phyloP scores from a whole-genome alignment of 2,797 vertebrate genomes.

The Furcifer pardalis region DNA sequence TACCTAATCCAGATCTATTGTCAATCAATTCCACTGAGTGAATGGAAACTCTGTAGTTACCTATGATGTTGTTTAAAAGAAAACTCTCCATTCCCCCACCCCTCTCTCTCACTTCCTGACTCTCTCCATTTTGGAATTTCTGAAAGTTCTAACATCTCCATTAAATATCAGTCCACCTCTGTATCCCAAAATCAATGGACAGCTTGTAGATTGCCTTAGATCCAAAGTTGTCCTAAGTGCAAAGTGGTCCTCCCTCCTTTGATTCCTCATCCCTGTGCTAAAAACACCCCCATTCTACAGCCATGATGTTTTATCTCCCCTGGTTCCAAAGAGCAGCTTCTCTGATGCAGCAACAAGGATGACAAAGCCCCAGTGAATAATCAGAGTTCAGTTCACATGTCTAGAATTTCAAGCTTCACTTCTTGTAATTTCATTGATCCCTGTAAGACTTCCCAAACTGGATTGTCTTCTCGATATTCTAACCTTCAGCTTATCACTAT shows the following conservation, averaged over 20 bases:
- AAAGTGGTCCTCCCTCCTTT: neutral
- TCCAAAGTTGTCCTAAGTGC: neutral
- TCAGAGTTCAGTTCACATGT: no score
- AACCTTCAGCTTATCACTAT: neutral
- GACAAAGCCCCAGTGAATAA: neutral
- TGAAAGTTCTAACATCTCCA: neutral
- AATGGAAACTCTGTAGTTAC: neutral
- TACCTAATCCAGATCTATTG: neutral
- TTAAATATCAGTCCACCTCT: constrained; percentile 5
- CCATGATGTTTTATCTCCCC: neutral
- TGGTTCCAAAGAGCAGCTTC: neutral
- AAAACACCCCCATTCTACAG: neutral
- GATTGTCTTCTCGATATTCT: constrained; percentile 52
- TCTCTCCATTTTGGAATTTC: neutral
- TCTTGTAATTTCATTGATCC: neutral
- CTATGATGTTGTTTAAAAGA: neutral
- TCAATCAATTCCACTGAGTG: neutral
- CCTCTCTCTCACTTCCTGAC: no score
- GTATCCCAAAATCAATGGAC: constrained; percentile 46
- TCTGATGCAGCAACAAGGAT: neutral
- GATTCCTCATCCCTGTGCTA: neutral
- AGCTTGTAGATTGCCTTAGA: constrained; percentile 24
- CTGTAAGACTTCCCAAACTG: constrained; percentile 48
- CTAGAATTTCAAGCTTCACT: no score
- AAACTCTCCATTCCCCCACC: neutral